Percentiles rank a stretch among this genome's conserved stretches.
Conservation (phyloP, 2,888 invertebrate genomes). For the Drosophila macrospina region DNA sequence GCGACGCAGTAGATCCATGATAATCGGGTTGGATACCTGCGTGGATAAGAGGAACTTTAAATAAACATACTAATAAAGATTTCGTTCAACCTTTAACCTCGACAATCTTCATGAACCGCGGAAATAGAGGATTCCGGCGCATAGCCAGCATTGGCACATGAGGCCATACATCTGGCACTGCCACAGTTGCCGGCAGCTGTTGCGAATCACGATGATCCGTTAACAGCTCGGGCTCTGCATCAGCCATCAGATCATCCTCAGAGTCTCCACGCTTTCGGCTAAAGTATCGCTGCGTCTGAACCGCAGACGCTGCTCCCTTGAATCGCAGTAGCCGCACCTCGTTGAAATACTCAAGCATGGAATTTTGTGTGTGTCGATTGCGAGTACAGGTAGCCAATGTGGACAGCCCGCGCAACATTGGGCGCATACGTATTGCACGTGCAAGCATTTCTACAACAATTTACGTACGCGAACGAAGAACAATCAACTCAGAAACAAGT, state of each 20-base stretch:
- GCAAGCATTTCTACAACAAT: conserved; percentile 50
- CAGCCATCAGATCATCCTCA: conserved; percentile 52
- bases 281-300: conserved; percentile 59
- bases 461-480: conserved; percentile 13
- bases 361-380: conserved; percentile 41
- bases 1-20: conserved; percentile 95
- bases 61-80: background rate
- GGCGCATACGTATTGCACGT: conserved; percentile 63
- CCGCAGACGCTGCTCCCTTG: conserved; percentile 38
- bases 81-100: conserved; percentile 88
- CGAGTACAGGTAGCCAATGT: conserved; percentile 46
- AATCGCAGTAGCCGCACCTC: conserved; percentile 40
- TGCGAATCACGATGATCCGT: conserved; percentile 73
- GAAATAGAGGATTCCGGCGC: conserved; percentile 97
- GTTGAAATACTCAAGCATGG: conserved; percentile 51
- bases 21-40: conserved; percentile 92
- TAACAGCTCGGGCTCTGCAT: conserved; percentile 62
- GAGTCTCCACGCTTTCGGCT: conserved; percentile 62
- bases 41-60: background rate
- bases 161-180: conserved; percentile 98
- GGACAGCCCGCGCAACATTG: conserved; percentile 58
- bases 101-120: conserved; percentile 98
- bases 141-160: conserved; percentile 98
- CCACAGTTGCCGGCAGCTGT: conserved; percentile 92
- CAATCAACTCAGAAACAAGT: conserved; percentile 47